Percentiles rank a stretch among this genome's conserved stretches.
phyloP scores from a whole-genome alignment of 1,140 invertebrate species.

The Delia radicum region DNA sequence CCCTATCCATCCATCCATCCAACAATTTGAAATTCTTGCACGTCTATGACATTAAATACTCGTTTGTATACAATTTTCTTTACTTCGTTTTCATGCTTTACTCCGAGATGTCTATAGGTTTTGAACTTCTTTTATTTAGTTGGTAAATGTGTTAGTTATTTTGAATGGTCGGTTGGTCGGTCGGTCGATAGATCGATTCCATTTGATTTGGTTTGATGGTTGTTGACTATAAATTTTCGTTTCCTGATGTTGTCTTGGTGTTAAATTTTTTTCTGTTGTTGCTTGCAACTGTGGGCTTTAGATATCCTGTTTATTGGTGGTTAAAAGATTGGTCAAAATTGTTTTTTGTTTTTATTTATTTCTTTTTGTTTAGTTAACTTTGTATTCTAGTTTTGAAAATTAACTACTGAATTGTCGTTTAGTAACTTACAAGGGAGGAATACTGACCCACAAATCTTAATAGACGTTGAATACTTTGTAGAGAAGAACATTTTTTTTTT shows the following conservation, averaged over 20 bases:
- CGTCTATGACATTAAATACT: conserved; percentile 13
- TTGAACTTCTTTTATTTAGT: not conserved
- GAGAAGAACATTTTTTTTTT: no score
- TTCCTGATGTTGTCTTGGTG: not conserved
- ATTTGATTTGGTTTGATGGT: conserved; percentile 1
- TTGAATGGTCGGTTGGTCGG: no score
- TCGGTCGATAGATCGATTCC: not conserved
- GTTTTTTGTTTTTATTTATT: not conserved
- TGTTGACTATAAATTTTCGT: not conserved
- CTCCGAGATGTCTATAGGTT: not conserved
- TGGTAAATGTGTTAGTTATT: not conserved
- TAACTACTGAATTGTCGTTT: no score
- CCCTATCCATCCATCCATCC: no score
- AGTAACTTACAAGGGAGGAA: no score
- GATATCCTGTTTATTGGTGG: not conserved
- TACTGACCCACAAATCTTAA: no score
- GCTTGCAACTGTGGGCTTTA: not conserved
- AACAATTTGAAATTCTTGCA: not conserved
- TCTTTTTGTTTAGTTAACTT: no score
- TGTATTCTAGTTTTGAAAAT: no score
- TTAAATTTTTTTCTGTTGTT: not conserved
- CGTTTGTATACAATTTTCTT: conserved; percentile 7
- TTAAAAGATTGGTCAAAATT: not conserved
- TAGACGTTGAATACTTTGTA: no score
- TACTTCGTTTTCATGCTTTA: not conserved